These are phyloP conservation scores for Ceyx melanurus DNA, from an alignment of 2,113 vertebrate genomes.

Conservation along the genomic window DNA sequence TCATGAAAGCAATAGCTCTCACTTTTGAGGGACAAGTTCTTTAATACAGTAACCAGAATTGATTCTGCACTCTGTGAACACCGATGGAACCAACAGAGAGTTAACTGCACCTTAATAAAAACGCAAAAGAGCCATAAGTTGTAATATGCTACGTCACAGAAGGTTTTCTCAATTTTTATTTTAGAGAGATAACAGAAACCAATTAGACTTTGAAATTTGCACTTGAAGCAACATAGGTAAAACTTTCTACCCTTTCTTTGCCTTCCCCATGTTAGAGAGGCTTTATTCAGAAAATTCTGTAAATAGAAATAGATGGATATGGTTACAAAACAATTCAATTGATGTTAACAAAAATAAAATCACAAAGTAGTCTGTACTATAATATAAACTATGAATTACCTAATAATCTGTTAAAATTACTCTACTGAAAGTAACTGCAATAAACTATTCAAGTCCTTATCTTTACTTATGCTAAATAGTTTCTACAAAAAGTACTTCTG, in stretches of 20 bases:
- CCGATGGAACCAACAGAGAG: neutral
- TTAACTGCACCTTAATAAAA: neutral
- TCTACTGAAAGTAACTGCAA: too few relatives aligned
- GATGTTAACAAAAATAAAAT: too few relatives aligned
- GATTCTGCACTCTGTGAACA: neutral
- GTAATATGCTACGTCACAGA: neutral
- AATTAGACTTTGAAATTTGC: neutral
- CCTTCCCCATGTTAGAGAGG: too few relatives aligned
- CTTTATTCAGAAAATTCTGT: too few relatives aligned
- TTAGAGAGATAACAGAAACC: neutral
- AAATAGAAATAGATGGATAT: too few relatives aligned
- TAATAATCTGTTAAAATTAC: too few relatives aligned
- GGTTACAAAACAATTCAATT: too few relatives aligned
- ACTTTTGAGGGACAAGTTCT: neutral
- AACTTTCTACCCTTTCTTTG: too few relatives aligned
- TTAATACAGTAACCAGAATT: neutral
- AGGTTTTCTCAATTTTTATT: conserved; percentile 5
- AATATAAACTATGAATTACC: too few relatives aligned
- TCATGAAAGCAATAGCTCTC: neutral
- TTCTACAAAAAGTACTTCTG: neutral
- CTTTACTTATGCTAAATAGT: neutral
- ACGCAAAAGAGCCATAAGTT: neutral
- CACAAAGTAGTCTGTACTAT: too few relatives aligned
- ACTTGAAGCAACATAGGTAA: too few relatives aligned
- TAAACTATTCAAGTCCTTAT: too few relatives aligned